phyloP scores from a whole-genome alignment of 2,888 invertebrate genomes.

The Nowickia ferox region DNA sequence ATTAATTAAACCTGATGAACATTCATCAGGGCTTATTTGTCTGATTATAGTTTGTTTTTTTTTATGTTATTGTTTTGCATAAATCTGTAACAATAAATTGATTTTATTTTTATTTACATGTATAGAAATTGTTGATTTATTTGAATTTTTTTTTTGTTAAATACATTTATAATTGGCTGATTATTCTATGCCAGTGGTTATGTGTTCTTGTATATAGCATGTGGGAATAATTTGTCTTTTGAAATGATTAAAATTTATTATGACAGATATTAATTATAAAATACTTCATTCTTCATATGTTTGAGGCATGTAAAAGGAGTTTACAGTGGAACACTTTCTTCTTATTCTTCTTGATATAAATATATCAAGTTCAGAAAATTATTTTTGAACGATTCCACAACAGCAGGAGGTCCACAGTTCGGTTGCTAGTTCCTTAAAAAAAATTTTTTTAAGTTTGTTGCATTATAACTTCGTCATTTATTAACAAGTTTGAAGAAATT shows the following conservation, averaged over 20 bases:
- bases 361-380: too few relatives aligned
- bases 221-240: constrained; percentile 58
- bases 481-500: too few relatives aligned
- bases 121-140: constrained; percentile 42
- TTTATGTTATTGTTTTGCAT: constrained; percentile 18
- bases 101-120: constrained; percentile 29
- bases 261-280: constrained; percentile 66
- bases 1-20: constrained; percentile 24
- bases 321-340: constrained; percentile 12
- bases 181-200: neutral
- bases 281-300: constrained; percentile 23
- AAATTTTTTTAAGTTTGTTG: too few relatives aligned
- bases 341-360: too few relatives aligned
- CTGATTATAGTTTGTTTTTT: constrained; percentile 23
- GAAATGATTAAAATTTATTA: constrained; percentile 68
- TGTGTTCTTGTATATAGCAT: neutral
- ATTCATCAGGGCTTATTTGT: constrained; percentile 56
- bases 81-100: constrained; percentile 53
- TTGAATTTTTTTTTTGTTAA: constrained; percentile 29
- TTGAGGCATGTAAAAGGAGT: neutral
- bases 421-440: too few relatives aligned
- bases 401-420: too few relatives aligned
- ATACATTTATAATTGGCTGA: constrained; percentile 44
- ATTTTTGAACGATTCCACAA: too few relatives aligned
- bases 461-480: too few relatives aligned